Evolutionary conservation across 2,113 vertebrate species (phyloP).

Genomic region (Cairina moschata): DNA sequence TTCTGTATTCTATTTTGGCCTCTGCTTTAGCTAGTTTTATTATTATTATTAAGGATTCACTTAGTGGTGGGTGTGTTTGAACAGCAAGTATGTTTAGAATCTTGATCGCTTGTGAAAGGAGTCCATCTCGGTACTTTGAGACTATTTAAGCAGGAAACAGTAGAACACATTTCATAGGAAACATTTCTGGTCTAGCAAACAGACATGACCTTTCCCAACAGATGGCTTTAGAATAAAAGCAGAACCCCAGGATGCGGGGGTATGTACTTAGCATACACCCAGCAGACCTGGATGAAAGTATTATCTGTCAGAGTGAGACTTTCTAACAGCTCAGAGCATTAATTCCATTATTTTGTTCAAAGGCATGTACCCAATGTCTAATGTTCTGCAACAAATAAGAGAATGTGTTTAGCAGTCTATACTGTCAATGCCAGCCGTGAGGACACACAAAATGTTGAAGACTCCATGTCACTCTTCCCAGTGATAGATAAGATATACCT

Average conservation of each 20-base stretch:
- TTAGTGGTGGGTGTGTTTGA: background rate
- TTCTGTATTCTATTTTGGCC: background rate
- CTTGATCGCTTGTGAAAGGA: background rate
- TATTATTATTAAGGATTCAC: background rate
- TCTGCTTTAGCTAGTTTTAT: background rate
- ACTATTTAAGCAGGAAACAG: background rate
- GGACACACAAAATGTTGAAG: background rate
- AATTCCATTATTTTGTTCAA: background rate
- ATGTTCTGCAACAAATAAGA: background rate
- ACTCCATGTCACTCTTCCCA: background rate
- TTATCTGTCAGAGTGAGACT: background rate
- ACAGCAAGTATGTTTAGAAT: background rate
- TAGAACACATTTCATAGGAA: background rate
- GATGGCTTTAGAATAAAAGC: background rate
- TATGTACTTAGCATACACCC: background rate
- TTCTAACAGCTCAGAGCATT: background rate
- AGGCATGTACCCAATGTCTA: background rate
- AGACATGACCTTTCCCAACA: background rate
- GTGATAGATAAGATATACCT: background rate
- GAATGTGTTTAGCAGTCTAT: background rate
- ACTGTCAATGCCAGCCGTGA: background rate
- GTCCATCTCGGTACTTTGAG: background rate
- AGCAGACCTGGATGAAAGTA: background rate
- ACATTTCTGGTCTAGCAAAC: background rate
- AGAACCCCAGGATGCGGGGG: fast-evolving